Base-by-base conservation (phyloP, 2,797 vertebrate genomes). In the Coendou prehensilis region DNA sequence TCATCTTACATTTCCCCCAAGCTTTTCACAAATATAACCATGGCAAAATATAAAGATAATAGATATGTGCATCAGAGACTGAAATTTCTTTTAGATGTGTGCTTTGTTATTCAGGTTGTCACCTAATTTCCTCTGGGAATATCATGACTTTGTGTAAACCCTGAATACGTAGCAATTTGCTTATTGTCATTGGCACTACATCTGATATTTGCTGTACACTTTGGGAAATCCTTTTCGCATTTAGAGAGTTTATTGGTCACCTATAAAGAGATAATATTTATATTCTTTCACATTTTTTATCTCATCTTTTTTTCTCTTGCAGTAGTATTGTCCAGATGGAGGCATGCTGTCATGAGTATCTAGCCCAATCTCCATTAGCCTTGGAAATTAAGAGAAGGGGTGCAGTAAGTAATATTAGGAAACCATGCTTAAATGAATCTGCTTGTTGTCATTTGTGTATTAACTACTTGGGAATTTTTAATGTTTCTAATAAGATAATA, bases 21-120 rank as follows among this genome's bases (percentile, higher is more conserved):
- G 26, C 6, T 96, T 97, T 96, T 87, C 47, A 91, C 63, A 89
- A 91, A 78, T 87, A 61, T 20, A 87, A n/a, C 37, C 45, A 93
- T 41, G 83, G 26, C 28, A 63, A 96, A 95, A 63, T 59, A 83
- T 45, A 81, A 88, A 92, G 26, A 28, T 13, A 94, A 84, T 30
- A 79, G 57, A 56, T 88, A 87, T 47, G 2, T 93, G 9, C 81
- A 30, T 95, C 33, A 78, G 83, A 84, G 67, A 94, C 61, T 64
- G 50, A 96, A 67, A 84, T 96, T 95, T 94, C n/a, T 85, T 37
- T 94, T 78, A 75, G 63, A 73, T 87, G 96, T 94, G 64, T 82
- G 37, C 88, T 91, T 92, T 95, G 50, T 71, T 89, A 81, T 97
- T 95, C 89, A 88, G 69, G 28, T 22, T 91, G 9, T 6, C 47